Evolutionary conservation across 2,113 vertebrate species (phyloP).

Genomic region (Rostratula benghalensis): DNA sequence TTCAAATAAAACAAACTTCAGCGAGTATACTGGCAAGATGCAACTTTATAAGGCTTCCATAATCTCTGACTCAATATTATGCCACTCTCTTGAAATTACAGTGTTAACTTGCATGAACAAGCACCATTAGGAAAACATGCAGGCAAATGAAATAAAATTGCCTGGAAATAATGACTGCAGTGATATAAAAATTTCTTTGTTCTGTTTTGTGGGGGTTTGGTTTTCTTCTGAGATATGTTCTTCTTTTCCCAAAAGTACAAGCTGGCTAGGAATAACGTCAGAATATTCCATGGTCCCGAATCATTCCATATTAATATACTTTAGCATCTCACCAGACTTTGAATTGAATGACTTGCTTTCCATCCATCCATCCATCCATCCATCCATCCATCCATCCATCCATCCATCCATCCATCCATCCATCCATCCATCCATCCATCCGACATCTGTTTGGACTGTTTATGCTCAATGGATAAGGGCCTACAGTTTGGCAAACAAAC

Average conservation of each 20-base stretch:
- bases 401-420: background rate
- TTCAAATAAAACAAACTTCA: background rate
- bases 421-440: no score
- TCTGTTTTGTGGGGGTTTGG: rapidly evolving
- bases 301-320: background rate
- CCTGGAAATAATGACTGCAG: background rate
- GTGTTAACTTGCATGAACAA: background rate
- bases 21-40: background rate
- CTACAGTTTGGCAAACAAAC: background rate
- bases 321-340: background rate
- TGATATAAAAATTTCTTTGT: background rate
- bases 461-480: background rate
- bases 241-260: background rate
- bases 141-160: background rate
- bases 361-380: background rate
- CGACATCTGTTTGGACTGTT: background rate
- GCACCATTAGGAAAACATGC: background rate
- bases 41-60: background rate
- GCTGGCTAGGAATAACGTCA: background rate
- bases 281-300: background rate
- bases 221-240: background rate
- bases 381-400: background rate
- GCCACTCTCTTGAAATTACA: background rate
- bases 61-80: background rate
- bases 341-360: background rate